Conservation (phyloP, 2,797 vertebrate species). For the Eupleurogrammus muticus region DNA sequence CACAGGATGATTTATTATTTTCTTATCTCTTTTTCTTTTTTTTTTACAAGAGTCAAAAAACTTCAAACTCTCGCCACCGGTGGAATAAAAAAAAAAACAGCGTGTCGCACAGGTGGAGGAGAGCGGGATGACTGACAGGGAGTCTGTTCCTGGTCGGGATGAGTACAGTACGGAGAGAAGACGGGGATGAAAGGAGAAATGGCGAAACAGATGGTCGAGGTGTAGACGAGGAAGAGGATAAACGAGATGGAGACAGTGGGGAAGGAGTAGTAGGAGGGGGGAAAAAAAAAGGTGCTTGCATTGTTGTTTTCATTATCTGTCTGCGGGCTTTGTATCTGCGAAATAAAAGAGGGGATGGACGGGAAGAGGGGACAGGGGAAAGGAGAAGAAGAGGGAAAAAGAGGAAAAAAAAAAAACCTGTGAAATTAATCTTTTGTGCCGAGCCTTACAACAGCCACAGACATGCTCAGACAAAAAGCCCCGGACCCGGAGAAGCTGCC, state of each 20-base stretch:
- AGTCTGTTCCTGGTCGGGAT: constrained; percentile 70
- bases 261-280: constrained; percentile 21
- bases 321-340: constrained; percentile 96
- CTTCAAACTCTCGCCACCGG: constrained; percentile 10
- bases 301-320: constrained; percentile 99
- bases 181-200: constrained; percentile 81
- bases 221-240: constrained; percentile 79
- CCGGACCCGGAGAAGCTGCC: constrained; percentile 94
- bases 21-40: constrained; percentile 12
- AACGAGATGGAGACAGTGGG: constrained; percentile 54
- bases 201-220: constrained; percentile 82
- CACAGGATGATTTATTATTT: constrained; percentile 47
- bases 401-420: constrained; percentile 86
- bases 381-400: constrained; percentile 40
- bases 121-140: constrained; percentile 63
- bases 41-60: constrained; percentile 34
- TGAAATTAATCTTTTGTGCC: constrained; percentile 99
- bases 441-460: constrained; percentile 97
- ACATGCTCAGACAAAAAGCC: constrained; percentile 99
- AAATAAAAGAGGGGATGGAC: constrained; percentile 88
- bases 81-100: background rate
- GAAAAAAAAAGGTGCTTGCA: constrained; percentile 88
- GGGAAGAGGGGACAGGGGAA: constrained; percentile 66
- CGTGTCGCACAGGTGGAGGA: constrained; percentile 71
- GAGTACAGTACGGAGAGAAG: constrained; percentile 72